Conservation (phyloP, 2,797 vertebrate species). For the Parotocinclus haroldoi region DNA sequence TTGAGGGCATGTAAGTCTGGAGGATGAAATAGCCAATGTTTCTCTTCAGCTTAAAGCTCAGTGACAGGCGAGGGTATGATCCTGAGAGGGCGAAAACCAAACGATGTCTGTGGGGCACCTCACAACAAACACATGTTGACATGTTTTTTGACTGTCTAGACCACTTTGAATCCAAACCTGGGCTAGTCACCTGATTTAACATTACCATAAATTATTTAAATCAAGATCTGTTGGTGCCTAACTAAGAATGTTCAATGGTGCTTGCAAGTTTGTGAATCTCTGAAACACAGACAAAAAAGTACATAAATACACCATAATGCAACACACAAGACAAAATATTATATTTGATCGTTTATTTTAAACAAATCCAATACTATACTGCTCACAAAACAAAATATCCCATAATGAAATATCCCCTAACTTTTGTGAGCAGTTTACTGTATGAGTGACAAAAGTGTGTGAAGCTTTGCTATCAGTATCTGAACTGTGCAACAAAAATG, state of each 20-base stretch:
- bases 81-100: slow-evolving; percentile 65
- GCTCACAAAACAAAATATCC: too few relatives aligned
- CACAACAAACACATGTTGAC: slow-evolving; percentile 12
- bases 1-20: slow-evolving; percentile 95
- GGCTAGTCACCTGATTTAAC: neutral
- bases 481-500: too few relatives aligned
- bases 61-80: slow-evolving; percentile 86
- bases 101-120: neutral
- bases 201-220: neutral
- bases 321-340: too few relatives aligned
- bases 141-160: slow-evolving; percentile 6
- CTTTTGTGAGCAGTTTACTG: too few relatives aligned
- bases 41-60: slow-evolving; percentile 91
- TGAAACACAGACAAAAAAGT: too few relatives aligned
- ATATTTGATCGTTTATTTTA: too few relatives aligned
- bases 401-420: too few relatives aligned
- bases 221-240: neutral
- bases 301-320: too few relatives aligned
- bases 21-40: slow-evolving; percentile 96
- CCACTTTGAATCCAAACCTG: slow-evolving; percentile 1
- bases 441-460: too few relatives aligned
- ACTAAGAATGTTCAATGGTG: neutral
- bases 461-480: too few relatives aligned
- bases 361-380: too few relatives aligned
- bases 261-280: too few relatives aligned